Evolutionary conservation across 2,113 vertebrate genomes (phyloP).

Genomic region (Odontophorus gujanensis): DNA sequence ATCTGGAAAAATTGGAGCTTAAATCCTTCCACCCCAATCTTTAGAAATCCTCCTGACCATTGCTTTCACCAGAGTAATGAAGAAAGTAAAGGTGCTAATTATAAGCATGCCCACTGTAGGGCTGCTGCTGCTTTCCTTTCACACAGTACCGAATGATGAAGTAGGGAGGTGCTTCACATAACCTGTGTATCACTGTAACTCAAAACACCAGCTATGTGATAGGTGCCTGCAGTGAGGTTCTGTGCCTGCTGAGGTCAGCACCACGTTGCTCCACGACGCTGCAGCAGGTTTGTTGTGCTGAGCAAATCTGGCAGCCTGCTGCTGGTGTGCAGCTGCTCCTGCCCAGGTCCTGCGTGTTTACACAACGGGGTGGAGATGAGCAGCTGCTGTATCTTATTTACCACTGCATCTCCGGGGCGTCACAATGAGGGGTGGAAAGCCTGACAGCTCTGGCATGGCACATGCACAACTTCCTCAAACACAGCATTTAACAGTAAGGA

Average conservation of each 20-base stretch:
- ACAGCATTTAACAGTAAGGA: neutral
- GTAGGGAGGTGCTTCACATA: neutral
- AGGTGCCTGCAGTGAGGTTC: neutral
- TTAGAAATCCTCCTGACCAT: neutral
- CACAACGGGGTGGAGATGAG: neutral
- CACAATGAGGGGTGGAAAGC: neutral
- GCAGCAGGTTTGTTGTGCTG: neutral
- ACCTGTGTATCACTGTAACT: neutral
- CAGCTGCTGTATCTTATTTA: neutral
- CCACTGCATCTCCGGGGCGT: neutral
- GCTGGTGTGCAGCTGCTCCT: neutral
- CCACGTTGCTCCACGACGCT: accelerated
- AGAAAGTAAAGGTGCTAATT: neutral
- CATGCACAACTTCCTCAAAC: neutral
- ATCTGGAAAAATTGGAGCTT: neutral
- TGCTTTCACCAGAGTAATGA: neutral
- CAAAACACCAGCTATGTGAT: neutral
- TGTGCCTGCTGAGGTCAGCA: neutral
- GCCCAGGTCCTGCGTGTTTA: neutral
- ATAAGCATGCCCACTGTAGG: neutral
- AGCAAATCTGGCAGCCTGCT: neutral
- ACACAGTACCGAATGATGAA: neutral
- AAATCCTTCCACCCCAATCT: neutral
- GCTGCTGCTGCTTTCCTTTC: neutral
- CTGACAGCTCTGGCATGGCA: neutral